phyloP scores from a whole-genome alignment of 2,797 vertebrate genomes.

The Silurus lanzhouensis region DNA sequence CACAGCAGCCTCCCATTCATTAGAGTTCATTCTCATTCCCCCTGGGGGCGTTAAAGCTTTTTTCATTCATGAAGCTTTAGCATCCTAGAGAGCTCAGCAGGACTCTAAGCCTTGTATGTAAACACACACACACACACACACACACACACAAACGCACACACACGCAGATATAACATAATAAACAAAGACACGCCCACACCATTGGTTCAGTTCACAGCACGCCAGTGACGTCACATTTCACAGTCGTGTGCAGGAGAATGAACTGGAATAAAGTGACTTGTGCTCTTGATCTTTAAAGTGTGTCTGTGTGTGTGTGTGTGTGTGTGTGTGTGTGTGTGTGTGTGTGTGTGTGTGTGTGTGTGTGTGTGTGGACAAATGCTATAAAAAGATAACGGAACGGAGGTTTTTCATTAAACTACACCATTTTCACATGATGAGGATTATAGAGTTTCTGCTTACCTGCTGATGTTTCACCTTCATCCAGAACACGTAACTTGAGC shows the following conservation, averaged over 20 bases:
- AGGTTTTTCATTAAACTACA: too few species aligned
- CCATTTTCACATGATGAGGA: too few species aligned
- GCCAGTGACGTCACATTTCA: not conserved
- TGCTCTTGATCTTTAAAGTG: too few species aligned
- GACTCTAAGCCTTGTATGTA: constrained; percentile 36
- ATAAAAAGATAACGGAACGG: too few species aligned
- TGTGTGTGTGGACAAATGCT: too few species aligned
- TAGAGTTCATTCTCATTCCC: constrained; percentile 77
- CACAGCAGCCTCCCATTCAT: constrained; percentile 68
- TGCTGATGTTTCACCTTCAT: too few species aligned
- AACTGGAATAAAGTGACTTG: not conserved
- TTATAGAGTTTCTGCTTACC: too few species aligned
- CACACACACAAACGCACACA: constrained; percentile 25
- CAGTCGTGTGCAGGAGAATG: not conserved
- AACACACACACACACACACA: constrained; percentile 20
- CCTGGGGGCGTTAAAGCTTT: constrained; percentile 71
- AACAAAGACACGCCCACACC: constrained; percentile 27
- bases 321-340: not conserved
- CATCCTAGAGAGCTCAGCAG: constrained; percentile 61
- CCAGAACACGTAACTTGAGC: too few species aligned
- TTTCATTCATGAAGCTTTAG: constrained; percentile 64
- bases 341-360: too few species aligned
- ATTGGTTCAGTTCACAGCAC: not conserved
- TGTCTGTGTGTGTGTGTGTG: not conserved
- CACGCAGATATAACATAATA: constrained; percentile 5